phyloP scores from a whole-genome alignment of 2,888 invertebrate species.

The Rhamphomyia laevipes region DNA sequence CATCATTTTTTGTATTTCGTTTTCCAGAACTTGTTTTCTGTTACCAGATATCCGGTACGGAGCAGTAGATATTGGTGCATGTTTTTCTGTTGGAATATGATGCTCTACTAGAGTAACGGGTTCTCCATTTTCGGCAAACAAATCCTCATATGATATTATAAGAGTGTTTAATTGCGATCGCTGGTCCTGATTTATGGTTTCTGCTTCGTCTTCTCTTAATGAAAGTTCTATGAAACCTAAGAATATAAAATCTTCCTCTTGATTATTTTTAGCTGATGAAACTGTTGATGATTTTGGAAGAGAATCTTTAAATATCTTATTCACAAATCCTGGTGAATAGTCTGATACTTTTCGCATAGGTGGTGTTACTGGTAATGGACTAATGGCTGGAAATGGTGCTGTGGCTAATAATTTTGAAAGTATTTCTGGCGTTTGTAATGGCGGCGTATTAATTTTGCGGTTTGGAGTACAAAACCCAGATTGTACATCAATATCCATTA shows the following conservation, averaged over 20 bases:
- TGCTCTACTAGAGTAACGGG: conserved; percentile 11
- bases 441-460: too few species aligned
- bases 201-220: not conserved
- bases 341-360: not conserved
- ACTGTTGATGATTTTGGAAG: not conserved
- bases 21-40: not conserved
- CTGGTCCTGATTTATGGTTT: not conserved
- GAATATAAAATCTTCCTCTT: too few species aligned
- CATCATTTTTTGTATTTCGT: conserved; percentile 5
- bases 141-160: conserved; percentile 1
- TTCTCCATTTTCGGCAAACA: not conserved
- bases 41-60: conserved; percentile 12
- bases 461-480: too few species aligned
- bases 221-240: not conserved
- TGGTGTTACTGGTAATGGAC: not conserved
- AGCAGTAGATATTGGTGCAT: conserved; percentile 7
- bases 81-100: conserved; percentile 17
- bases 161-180: not conserved
- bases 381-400: not conserved
- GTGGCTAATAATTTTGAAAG: too few species aligned
- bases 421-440: too few species aligned
- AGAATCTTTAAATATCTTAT: not conserved
- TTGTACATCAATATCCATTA: too few species aligned
- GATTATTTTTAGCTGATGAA: not conserved
- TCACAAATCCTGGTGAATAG: not conserved